Evolutionary conservation across 2,113 vertebrate species (phyloP), one percentile per base, ranked within the genome.

Genomic region (Arvicanthis niloticus): DNA sequence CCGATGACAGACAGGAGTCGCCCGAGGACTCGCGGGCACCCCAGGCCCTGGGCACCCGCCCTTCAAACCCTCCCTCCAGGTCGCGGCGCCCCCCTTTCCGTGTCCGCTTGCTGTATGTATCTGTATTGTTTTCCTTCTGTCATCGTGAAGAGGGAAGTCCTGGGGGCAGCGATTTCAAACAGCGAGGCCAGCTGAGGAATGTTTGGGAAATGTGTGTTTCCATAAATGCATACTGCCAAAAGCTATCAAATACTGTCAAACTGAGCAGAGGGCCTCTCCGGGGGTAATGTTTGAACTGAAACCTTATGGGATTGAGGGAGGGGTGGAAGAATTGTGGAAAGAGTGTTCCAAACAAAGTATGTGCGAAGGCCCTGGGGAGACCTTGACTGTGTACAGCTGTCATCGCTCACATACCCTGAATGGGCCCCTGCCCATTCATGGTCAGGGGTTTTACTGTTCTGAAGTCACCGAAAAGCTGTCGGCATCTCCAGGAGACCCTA

Each of bases 61-160:
- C 40, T 15, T 42, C 37, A 34, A 42, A 37, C 65, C 85, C 31
- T 88, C 45, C 60, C 40, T 45, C 24, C 31, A 6, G 12, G 37
- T 21, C 7, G 17, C 15, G 73, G 5, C 7, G 21, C n/a, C 22
- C 40, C 13, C 1, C 87, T 11, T 15, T n/a, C 15, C 0, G 22
- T 45, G 82, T 85, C 60, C 82, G 11, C 26, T 29, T 42, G 53
- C 37, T 58, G 37, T 60, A 8, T 16, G 80, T 40, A 51, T 37
- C 17, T 37, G 31, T 53, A 70, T 24, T 70, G 56, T 65, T 87
- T 37, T 51, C 19, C 85, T 37, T 34, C 42, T 73, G 37, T 60
- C 16, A 9, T 3, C 15, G 13, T 42, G 58, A 62, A 85, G 51
- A 56, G 19, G 19, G 34, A 58, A 19, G 15, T 40, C 58, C 81